Percentiles rank a stretch among this genome's conserved stretches.
phyloP scores from a whole-genome alignment of 2,797 vertebrate genomes.

The Rhinella marina region DNA sequence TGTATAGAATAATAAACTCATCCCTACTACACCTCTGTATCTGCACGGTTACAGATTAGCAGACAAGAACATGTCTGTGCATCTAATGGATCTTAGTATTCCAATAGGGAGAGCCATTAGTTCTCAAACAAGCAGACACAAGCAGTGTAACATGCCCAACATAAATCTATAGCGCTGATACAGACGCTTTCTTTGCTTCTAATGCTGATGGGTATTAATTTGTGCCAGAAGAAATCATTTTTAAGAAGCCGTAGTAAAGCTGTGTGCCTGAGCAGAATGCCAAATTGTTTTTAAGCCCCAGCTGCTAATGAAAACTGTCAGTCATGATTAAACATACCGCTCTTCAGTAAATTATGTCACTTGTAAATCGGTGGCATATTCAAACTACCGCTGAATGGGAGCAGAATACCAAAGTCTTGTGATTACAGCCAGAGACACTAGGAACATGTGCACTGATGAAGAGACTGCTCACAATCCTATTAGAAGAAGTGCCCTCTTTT shows the following conservation, averaged over 20 bases:
- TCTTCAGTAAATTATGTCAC: conserved; percentile 54
- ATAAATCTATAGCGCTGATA: conserved; percentile 23
- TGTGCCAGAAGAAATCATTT: conserved; percentile 52
- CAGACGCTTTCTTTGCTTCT: conserved; percentile 31
- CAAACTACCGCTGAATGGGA: conserved; percentile 21
- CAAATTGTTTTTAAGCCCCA: conserved; percentile 53
- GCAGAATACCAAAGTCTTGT: conserved; percentile 23
- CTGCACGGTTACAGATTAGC: background rate
- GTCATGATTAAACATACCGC: conserved; percentile 53
- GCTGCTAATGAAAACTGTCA: conserved; percentile 60
- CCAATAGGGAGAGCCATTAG: background rate
- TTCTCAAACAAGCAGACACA: conserved; percentile 15
- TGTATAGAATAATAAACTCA: background rate
- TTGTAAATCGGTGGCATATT: conserved; percentile 54
- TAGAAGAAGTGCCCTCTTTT: background rate
- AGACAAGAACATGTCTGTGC: background rate
- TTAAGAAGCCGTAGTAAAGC: conserved; percentile 43
- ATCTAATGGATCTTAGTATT: background rate
- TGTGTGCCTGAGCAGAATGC: conserved; percentile 48
- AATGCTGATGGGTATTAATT: conserved; percentile 47
- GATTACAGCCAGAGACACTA: background rate
- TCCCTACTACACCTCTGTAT: background rate
- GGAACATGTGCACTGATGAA: background rate
- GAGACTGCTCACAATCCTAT: background rate
- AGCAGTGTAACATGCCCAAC: background rate